Evolutionary conservation across 64 coral and sea anemone species (phyloP).

Genomic region (Orbicella faveolata): DNA sequence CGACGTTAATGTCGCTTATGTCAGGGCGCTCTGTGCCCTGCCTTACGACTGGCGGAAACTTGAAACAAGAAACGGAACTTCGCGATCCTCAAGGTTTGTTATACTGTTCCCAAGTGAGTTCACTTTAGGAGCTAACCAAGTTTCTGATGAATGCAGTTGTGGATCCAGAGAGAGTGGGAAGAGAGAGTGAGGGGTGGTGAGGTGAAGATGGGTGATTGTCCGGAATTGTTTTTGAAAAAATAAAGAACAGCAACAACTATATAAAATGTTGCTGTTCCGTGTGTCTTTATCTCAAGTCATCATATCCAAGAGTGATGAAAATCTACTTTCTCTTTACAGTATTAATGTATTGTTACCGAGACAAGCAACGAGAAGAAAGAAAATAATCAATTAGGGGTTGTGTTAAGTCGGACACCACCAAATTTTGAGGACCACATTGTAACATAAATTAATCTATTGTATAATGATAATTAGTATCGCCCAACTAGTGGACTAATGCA

Average conservation of each 20-base stretch:
- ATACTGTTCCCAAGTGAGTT: background rate
- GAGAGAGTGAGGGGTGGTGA: no score
- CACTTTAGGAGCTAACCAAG: no score
- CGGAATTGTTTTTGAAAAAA: no score
- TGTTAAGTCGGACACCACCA: no score
- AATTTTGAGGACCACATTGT: no score
- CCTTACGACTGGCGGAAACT: background rate
- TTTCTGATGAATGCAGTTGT: no score
- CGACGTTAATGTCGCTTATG: slow-evolving; percentile 19
- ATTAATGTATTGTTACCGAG: background rate
- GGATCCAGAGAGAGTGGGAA: no score
- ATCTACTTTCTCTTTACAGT: background rate
- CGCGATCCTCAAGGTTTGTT: slow-evolving; percentile 1
- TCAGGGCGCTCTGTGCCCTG: slow-evolving; percentile 3
- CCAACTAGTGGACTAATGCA: no score
- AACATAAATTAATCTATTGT: no score
- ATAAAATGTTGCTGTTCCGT: background rate
- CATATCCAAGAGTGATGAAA: background rate
- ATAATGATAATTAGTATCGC: no score
- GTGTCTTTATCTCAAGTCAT: background rate
- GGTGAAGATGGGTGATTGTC: no score
- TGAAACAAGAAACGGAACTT: slow-evolving; percentile 12
- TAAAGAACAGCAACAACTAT: no score
- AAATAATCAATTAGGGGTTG: background rate
- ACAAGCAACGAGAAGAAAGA: background rate